Evolutionary conservation across 2,113 vertebrate species (phyloP).

Genomic region (Paracanthobrama guichenoti): DNA sequence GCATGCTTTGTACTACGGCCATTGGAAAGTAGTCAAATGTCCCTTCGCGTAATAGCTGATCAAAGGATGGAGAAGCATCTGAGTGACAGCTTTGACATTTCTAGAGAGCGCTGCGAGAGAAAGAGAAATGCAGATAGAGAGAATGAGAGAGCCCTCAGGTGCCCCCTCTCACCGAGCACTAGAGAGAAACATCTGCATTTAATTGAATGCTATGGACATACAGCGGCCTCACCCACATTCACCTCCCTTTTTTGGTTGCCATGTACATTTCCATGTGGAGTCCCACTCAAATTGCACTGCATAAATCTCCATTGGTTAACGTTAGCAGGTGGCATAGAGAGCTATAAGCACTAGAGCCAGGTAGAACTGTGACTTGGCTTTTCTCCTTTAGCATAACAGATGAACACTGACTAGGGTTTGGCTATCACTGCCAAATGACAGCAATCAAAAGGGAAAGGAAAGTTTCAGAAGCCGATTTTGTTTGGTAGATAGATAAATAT

Average conservation of each 20-base stretch:
- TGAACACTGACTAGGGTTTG: conserved; percentile 33
- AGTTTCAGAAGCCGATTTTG: conserved; percentile 26
- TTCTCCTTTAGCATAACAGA: conserved; percentile 36
- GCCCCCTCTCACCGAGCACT: conserved; percentile 4
- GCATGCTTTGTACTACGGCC: conserved; percentile 21
- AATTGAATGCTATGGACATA: conserved; percentile 41
- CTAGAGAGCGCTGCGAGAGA: conserved; percentile 1
- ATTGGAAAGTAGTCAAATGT: conserved; percentile 43
- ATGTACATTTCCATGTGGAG: conserved; percentile 22
- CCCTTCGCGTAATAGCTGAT: conserved; percentile 42
- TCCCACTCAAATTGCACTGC: conserved; percentile 10
- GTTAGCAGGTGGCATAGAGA: conserved; percentile 36
- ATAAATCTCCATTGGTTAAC: conserved; percentile 45
- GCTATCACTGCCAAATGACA: conserved; percentile 46
- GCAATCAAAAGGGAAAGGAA: conserved; percentile 2
- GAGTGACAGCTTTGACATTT: conserved; percentile 52
- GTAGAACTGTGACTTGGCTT: conserved; percentile 8
- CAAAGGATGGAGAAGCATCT: conserved; percentile 21
- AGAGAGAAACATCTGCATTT: conserved; percentile 44
- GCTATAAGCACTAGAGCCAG: conserved; percentile 6
- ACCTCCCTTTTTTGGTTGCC: conserved; percentile 15
- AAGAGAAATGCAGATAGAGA: neutral
- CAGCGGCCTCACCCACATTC: neutral
- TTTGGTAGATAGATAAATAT: neutral
- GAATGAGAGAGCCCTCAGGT: conserved; percentile 1